Conservation (phyloP, 92 coral and sea anemone genomes). For the Meandrina meandrites region DNA sequence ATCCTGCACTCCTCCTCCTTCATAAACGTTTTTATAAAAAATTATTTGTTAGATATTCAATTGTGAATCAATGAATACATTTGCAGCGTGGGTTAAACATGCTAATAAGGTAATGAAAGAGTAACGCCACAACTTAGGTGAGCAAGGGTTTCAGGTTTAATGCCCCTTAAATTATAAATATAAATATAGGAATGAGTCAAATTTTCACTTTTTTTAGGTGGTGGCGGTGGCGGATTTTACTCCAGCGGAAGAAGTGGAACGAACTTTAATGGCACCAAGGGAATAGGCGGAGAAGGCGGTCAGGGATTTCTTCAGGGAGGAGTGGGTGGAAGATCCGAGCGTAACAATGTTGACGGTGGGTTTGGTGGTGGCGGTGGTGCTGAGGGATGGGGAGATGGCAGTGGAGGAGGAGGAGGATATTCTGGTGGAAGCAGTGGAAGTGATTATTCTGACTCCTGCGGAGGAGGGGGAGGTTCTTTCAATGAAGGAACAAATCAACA, state of each 20-base stretch:
- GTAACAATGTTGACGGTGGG: not conserved
- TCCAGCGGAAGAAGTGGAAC: constrained; percentile 35
- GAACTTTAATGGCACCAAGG: constrained; percentile 21
- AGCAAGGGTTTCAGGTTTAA: not conserved
- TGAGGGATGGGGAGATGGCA: not conserved
- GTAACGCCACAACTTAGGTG: not conserved
- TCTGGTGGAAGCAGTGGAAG: not conserved
- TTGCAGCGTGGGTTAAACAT: not conserved
- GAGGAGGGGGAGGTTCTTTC: not conserved
- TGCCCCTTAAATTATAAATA: no score
- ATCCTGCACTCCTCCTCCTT: not conserved
- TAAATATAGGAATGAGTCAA: not conserved
- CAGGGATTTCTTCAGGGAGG: constrained; percentile 3
- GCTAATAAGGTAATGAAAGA: not conserved
- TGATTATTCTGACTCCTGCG: not conserved
- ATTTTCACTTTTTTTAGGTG: not conserved
- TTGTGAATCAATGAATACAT: not conserved
- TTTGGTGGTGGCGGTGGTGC: not conserved
- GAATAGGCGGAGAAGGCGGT: constrained; percentile 38
- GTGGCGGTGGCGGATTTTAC: constrained; percentile 20
- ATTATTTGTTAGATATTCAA: no score
- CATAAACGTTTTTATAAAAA: no score
- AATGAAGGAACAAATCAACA: not conserved
- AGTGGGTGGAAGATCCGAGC: not conserved
- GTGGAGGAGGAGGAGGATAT: not conserved